Base-by-base conservation (phyloP, 2,113 vertebrate species). In the Gobio gobio region DNA sequence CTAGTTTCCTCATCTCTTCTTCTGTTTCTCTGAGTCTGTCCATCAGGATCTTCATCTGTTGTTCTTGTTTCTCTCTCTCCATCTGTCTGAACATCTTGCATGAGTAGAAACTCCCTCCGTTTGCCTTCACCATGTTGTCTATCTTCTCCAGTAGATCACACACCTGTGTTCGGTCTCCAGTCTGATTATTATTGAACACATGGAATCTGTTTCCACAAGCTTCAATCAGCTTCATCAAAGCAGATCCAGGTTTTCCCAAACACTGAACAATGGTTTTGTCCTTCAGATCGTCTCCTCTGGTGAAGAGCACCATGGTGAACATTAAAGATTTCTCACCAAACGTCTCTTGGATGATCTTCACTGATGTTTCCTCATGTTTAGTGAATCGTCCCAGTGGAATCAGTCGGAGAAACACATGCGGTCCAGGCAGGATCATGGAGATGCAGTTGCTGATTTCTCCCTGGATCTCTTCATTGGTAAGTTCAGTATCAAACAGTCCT, bases 211-310 rank as follows among this genome's bases (percentile, higher is more conserved):
- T 66, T 66, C 26, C 63, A 16, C 18, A 61, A 3, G n/a, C 68
- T 43, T 72, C 68, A 45, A 72, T 43, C 68, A 72, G 68, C 1
- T 45, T 72, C 36, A 40, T 43, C 33, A 72, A 1, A 10, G 36
- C 8, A 72, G 68, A 72, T 72, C 36, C 68, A 43, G 68, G 68
- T n/a, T 72, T 72, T n/a, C 68, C 68, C 20, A 72, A 45, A 72
- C 36, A 72, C 68, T 72, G 24, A 3, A 12, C 36, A 72, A 72
- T 40, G 36, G 33, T n/a, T 72, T 45, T 72, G 9, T 72, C 0
- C 29, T 72, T 72, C 20, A 72, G 59, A 61, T 61, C 3, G 1
- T 61, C 59, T 24, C 59, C 59, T 61, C 59, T 61, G 59, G n/a
- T 61, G 59, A 61, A 61, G 59, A 61, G 59, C n/a, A 61, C 59